A percentile compares a stretch with the other conserved stretches of the same genome.
These are phyloP conservation scores for Aelia acuminata DNA, from an alignment of 2,888 invertebrate species.

Conservation along the genomic window DNA sequence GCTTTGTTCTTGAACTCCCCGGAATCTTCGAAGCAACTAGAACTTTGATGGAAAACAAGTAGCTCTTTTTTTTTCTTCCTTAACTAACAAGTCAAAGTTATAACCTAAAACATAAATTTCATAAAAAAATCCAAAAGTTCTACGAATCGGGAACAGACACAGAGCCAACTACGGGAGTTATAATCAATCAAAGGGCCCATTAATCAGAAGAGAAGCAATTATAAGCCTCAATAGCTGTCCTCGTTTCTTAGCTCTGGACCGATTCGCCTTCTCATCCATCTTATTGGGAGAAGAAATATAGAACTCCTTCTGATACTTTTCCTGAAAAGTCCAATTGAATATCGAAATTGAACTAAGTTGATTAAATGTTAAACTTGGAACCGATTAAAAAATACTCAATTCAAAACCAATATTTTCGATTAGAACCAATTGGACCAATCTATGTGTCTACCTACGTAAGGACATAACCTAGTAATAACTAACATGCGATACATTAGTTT, in stretches of 20 bases:
- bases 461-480: too few species aligned
- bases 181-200: slow-evolving; percentile 15
- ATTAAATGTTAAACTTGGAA: too few species aligned
- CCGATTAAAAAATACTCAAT: too few species aligned
- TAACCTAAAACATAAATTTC: not conserved
- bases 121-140: not conserved
- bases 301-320: not conserved
- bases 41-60: not conserved
- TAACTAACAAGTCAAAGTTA: not conserved
- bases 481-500: too few species aligned
- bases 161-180: not conserved
- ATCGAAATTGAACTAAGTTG: not conserved
- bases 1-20: not conserved
- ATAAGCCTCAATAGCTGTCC: slow-evolving; percentile 33
- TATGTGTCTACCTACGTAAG: too few species aligned
- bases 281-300: slow-evolving; percentile 18
- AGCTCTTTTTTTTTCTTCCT: not conserved
- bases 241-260: not conserved
- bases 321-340: not conserved
- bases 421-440: too few species aligned
- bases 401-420: too few species aligned
- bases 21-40: not conserved
- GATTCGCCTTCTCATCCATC: slow-evolving; percentile 18
- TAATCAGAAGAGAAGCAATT: slow-evolving; percentile 34
- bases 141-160: not conserved